Evolutionary conservation across 2,797 vertebrate species (phyloP).

Genomic region (Semaprochilodus insignis): DNA sequence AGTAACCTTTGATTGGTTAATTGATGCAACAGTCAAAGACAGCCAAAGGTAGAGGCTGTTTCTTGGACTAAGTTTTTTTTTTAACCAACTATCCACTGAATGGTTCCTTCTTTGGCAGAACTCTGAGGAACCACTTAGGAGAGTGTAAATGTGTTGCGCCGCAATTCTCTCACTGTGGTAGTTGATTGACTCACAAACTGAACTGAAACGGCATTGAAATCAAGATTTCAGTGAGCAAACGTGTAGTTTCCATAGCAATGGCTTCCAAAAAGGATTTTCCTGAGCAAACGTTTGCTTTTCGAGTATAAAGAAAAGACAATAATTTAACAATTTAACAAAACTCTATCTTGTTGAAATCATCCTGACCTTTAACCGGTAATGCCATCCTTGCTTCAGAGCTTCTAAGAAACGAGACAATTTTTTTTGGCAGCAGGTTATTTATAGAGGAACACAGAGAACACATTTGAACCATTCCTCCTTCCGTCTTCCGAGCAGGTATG

Average conservation of each 20-base stretch:
- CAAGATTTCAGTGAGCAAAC: background rate
- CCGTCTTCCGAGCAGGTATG: background rate
- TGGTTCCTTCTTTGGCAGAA: too few species aligned
- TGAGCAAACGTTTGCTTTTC: background rate
- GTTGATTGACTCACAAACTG: too few species aligned
- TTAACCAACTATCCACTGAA: too few species aligned
- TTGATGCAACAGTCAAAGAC: too few species aligned
- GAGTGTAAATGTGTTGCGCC: too few species aligned
- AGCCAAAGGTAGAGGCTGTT: too few species aligned
- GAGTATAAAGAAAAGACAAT: background rate
- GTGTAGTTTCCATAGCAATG: background rate
- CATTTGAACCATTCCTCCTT: background rate
- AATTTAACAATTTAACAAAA: background rate
- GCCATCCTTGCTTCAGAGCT: background rate
- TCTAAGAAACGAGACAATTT: background rate
- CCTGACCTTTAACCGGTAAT: background rate
- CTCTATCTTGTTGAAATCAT: background rate
- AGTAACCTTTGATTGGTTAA: too few species aligned
- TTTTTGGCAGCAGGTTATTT: background rate
- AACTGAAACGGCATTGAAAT: too few species aligned
- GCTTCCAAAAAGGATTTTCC: background rate
- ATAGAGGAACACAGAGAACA: background rate
- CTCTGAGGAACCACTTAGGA: too few species aligned
- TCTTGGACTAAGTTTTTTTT: too few species aligned
- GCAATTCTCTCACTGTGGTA: too few species aligned